phyloP scores from a whole-genome alignment of 2,797 vertebrate genomes.

The Delichon dasypus region DNA sequence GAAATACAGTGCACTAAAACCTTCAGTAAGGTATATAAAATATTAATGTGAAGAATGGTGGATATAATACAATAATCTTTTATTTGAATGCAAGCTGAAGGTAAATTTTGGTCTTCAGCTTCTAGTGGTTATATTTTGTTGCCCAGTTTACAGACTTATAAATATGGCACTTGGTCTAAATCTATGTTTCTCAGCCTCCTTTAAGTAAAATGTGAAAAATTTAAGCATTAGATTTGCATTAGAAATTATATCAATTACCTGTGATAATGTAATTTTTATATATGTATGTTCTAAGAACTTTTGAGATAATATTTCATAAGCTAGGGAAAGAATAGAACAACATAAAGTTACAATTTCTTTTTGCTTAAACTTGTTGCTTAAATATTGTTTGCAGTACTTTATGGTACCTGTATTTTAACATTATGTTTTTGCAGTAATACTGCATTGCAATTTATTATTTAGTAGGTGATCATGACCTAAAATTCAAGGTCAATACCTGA shows the following conservation, averaged over 20 bases:
- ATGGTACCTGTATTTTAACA: background rate
- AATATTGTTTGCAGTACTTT: background rate
- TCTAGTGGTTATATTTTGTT: background rate
- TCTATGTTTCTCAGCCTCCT: background rate
- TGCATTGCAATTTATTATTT: background rate
- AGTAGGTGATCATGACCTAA: background rate
- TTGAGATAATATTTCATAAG: background rate
- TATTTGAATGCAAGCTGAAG: background rate
- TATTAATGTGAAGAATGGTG: background rate
- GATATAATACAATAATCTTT: background rate
- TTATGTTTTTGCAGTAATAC: background rate
- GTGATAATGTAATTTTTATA: background rate
- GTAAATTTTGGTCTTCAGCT: background rate
- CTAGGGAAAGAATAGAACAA: background rate
- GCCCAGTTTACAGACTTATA: background rate
- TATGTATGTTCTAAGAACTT: background rate
- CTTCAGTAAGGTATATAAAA: background rate
- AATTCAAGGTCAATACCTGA: background rate
- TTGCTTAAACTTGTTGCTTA: background rate
- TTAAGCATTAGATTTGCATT: background rate
- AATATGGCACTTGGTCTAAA: background rate
- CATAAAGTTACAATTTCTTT: background rate
- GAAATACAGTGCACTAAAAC: background rate
- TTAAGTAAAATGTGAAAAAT: background rate
- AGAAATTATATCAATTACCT: background rate